Conservation (phyloP, 2,113 vertebrate species). For the Raphicerus campestris region DNA sequence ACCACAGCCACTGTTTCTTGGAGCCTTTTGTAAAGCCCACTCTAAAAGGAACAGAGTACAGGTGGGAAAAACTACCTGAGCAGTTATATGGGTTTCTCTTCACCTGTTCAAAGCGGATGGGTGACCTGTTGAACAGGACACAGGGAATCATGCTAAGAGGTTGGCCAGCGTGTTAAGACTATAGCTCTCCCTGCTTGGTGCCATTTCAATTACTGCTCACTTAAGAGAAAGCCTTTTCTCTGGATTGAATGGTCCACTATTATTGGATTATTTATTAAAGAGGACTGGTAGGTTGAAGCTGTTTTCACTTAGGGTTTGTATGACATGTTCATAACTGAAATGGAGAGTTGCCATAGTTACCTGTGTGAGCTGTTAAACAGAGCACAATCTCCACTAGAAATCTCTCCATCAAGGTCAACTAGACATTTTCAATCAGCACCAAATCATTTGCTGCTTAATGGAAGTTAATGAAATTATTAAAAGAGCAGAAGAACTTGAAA, state of each 20-base stretch:
- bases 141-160: constrained; percentile 1
- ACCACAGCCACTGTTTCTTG: background rate
- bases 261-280: constrained; percentile 77
- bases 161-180: background rate
- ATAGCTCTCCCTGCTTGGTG: background rate
- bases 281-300: constrained; percentile 69
- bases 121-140: background rate
- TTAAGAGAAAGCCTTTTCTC: constrained; percentile 71
- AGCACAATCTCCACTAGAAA: constrained; percentile 68
- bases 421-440: constrained; percentile 72
- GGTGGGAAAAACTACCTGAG: background rate
- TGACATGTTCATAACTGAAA: constrained; percentile 72
- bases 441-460: constrained; percentile 66
- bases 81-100: background rate
- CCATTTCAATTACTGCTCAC: constrained; percentile 38
- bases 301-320: constrained; percentile 80
- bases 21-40: background rate
- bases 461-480: constrained; percentile 66
- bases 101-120: background rate
- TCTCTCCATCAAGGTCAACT: constrained; percentile 77
- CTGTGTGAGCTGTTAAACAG: constrained; percentile 71
- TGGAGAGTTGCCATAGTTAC: constrained; percentile 83
- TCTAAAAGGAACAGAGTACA: background rate
- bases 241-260: constrained; percentile 54
- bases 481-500: constrained; percentile 13